Evolutionary conservation across 2,113 vertebrate genomes (phyloP).

Genomic region (Cololabis saira): DNA sequence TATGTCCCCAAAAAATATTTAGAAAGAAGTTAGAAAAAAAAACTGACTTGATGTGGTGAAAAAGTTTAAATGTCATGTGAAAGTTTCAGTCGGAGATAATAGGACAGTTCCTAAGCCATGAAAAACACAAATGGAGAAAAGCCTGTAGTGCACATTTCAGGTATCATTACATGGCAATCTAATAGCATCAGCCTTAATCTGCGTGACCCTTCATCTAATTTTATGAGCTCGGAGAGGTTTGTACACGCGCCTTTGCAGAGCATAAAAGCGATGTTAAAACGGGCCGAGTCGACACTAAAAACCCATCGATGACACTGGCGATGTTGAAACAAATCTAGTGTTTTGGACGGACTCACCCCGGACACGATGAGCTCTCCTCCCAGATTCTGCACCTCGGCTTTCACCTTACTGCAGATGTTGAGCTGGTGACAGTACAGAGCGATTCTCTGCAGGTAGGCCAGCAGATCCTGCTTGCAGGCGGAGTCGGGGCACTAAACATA

Average conservation of each 20-base stretch:
- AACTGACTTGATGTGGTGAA: too few relatives aligned
- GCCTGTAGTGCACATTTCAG: conserved; percentile 17
- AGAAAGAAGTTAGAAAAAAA: too few relatives aligned
- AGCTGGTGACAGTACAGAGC: conserved; percentile 98
- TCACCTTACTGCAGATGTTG: conserved; percentile 99
- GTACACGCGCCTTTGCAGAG: conserved; percentile 9
- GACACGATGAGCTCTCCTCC: conserved; percentile 98
- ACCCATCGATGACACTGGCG: background rate
- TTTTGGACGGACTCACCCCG: conserved; percentile 85
- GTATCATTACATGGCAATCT: conserved; percentile 49
- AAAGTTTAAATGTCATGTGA: conserved; percentile 24
- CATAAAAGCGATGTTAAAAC: conserved; percentile 24
- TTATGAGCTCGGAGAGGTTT: conserved; percentile 28
- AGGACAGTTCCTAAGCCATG: conserved; percentile 32
- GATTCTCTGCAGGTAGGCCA: conserved; percentile 97
- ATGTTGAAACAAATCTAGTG: background rate
- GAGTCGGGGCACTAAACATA: conserved; percentile 93
- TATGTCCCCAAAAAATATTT: too few relatives aligned
- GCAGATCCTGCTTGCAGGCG: conserved; percentile 95
- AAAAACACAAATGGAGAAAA: conserved; percentile 38
- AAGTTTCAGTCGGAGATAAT: conserved; percentile 20
- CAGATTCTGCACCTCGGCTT: conserved; percentile 98
- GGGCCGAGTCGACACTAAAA: conserved; percentile 14
- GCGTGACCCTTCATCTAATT: conserved; percentile 37
- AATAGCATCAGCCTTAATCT: conserved; percentile 50